A percentile compares a stretch with the other conserved stretches of the same genome.
phyloP scores from a whole-genome alignment of 1,140 invertebrate genomes.

The Bombus confusus region DNA sequence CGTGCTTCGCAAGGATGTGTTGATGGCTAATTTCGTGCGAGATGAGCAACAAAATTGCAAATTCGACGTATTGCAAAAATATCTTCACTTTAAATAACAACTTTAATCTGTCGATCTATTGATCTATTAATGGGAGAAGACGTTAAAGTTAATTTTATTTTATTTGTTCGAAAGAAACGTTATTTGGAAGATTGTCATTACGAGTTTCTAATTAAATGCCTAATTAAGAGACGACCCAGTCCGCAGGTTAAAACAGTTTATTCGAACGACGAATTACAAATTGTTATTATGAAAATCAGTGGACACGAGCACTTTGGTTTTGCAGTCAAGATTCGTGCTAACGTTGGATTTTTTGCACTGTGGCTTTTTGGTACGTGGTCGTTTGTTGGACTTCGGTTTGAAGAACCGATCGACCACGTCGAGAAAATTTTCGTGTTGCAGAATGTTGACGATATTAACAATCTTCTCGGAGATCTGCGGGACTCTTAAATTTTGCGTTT shows the following conservation, averaged over 20 bases:
- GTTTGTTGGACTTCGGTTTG: background rate
- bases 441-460: slow-evolving; percentile 8
- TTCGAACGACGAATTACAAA: background rate
- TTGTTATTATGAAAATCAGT: background rate
- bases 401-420: slow-evolving; percentile 19
- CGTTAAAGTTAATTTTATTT: too few relatives aligned
- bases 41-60: slow-evolving; percentile 15
- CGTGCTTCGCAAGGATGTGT: background rate
- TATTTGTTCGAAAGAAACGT: too few relatives aligned
- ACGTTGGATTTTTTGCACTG: background rate
- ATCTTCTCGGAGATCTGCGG: slow-evolving; percentile 2
- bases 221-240: background rate
- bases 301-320: too few relatives aligned
- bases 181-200: background rate
- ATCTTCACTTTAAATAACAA: background rate
- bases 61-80: background rate
- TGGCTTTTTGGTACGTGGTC: background rate
- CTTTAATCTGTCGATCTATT: too few relatives aligned
- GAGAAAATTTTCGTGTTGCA: slow-evolving; percentile 32
- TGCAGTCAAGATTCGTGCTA: background rate
- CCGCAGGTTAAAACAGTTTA: background rate
- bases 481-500: background rate
- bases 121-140: too few relatives aligned
- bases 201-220: background rate
- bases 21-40: background rate